phyloP scores from a whole-genome alignment of 2,113 vertebrate species.

The Gopherus flavomarginatus region DNA sequence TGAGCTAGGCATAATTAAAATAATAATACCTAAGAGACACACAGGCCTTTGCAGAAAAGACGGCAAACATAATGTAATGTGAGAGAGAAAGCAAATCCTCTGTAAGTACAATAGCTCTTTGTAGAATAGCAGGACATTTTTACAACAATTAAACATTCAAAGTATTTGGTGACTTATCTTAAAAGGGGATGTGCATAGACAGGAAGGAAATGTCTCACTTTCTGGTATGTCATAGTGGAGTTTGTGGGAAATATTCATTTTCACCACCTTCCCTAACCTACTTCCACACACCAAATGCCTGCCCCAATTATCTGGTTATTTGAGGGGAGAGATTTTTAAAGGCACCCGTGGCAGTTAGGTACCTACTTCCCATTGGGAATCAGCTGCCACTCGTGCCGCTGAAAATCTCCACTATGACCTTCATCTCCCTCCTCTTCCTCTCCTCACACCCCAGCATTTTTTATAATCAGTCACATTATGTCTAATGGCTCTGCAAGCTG shows the following conservation, averaged over 20 bases:
- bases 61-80: neutral
- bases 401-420: neutral
- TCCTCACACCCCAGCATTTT: neutral
- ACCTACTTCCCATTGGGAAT: neutral
- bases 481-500: neutral
- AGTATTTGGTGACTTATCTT: neutral
- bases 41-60: neutral
- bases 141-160: neutral
- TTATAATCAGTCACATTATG: neutral
- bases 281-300: neutral
- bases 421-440: neutral
- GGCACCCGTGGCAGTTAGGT: neutral
- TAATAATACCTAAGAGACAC: conserved; percentile 42
- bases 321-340: neutral
- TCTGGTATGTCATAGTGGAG: neutral
- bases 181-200: neutral
- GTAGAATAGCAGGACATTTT: neutral
- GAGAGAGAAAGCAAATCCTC: neutral
- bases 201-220: neutral
- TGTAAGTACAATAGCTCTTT: neutral
- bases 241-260: neutral
- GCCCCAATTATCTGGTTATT: neutral
- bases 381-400: neutral
- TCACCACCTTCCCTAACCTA: neutral
- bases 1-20: conserved; percentile 47